These are phyloP conservation scores for Cassiopea xamachana DNA, from an alignment of 30 jellyfish, hydroid and myxozoan species.

Conservation along the genomic window DNA sequence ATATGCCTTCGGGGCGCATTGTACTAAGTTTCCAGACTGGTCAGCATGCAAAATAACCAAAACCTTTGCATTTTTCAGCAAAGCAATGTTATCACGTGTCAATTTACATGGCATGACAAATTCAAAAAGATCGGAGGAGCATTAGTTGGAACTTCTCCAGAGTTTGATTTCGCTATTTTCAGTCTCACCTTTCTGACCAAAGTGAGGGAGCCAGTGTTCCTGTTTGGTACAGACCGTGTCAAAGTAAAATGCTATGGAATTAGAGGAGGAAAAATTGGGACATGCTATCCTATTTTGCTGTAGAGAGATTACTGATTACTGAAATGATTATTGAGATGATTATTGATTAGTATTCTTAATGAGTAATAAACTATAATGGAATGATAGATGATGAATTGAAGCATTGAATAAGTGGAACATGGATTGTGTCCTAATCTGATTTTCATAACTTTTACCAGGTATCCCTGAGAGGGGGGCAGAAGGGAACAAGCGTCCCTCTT, in stretches of 20 bases:
- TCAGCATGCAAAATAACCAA: no score
- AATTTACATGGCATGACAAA: constrained; percentile 82
- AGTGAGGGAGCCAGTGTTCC: constrained; percentile 49
- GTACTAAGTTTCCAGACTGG: no score
- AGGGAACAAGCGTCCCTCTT: no score
- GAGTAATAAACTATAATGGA: no score
- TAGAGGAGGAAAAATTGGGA: constrained; percentile 76
- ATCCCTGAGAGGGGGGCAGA: no score
- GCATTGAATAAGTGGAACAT: no score
- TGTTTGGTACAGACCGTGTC: constrained; percentile 59
- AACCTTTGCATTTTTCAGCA: constrained; percentile 50
- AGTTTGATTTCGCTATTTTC: constrained; percentile 89
- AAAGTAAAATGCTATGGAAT: constrained; percentile 68
- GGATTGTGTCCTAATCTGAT: no score
- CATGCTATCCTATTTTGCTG: constrained; percentile 79
- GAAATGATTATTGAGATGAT: no score
- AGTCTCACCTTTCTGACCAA: constrained; percentile 66
- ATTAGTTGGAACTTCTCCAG: constrained; percentile 89
- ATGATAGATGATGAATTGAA: no score
- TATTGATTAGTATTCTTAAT: no score
- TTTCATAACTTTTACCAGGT: no score
- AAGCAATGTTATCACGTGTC: constrained; percentile 69
- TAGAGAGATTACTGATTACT: not conserved
- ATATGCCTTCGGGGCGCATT: no score
- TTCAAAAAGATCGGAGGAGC: constrained; percentile 77